A percentile compares a stretch with the other conserved stretches of the same genome.
Evolutionary conservation across 2,888 invertebrate species (phyloP).

Genomic region (Ophion obscuratus): DNA sequence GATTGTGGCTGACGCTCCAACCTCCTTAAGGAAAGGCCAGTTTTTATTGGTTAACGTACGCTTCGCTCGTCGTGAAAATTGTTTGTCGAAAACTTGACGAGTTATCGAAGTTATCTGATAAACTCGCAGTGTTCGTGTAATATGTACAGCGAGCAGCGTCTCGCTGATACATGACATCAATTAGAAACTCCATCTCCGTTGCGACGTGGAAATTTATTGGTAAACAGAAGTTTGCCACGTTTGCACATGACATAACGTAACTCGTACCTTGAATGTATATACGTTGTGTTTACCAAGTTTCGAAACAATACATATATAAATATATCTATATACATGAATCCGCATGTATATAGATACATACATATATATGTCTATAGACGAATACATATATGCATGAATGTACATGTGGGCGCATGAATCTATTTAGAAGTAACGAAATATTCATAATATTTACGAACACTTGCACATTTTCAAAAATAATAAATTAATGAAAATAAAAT

Average conservation of each 20-base stretch:
- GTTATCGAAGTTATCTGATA: not conserved
- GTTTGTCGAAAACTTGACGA: not conserved
- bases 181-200: constrained; percentile 42
- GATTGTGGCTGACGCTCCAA: no score
- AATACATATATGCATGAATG: no score
- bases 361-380: no score
- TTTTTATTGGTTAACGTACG: not conserved
- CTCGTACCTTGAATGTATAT: not conserved
- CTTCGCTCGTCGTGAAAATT: not conserved
- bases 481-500: no score
- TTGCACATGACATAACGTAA: constrained; percentile 23
- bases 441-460: no score
- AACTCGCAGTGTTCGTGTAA: not conserved
- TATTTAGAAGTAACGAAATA: not conserved
- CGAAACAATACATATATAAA: no score
- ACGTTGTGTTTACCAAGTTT: no score
- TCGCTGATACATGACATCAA: constrained; percentile 23
- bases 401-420: not conserved
- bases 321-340: no score
- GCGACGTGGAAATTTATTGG: constrained; percentile 39
- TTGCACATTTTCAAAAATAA: no score
- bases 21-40: no score
- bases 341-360: no score
- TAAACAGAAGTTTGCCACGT: constrained; percentile 38
- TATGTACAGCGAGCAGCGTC: not conserved